Evolutionary conservation across 2,113 vertebrate genomes (phyloP), one percentile per base, ranked within the genome.

Genomic region (Myocastor coypus): DNA sequence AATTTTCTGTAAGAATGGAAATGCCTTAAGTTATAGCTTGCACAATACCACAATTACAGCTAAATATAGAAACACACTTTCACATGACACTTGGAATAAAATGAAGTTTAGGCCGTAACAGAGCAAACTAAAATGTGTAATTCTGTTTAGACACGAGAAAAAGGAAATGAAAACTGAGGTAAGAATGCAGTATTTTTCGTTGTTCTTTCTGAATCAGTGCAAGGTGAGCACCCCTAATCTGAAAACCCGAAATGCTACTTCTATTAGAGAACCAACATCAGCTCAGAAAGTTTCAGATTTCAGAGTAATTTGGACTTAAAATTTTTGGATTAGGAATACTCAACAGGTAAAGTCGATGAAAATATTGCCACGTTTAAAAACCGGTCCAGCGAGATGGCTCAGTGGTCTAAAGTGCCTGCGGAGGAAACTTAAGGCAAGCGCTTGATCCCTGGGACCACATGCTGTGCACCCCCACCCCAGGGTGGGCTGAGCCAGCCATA

Each of bases 1-100:
- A 87, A 59, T 90, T 94, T 92, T 96, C 68, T 93, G 77, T 4
- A 59, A 10, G 59, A 69, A 40, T 30, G 42, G 46, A 85, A 94
- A 92, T 63, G 24, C 16, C 59, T 86, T 50, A 83, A 75, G 57
- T 68, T 61, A 46, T 26, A 77, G 34, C 75, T 84, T 50, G 32
- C 37, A 92, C 64, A 88, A 82, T 40, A 93, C 12, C 83, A 80
- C 34, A 88, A 85, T 83, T 34, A 57, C 17, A 78, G 55, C 7
- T 28, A 66, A 73, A 34, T 55, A 84, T 46, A 92, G 88, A 90
- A 96, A 84, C 3, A 91, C 6, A 63, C 19, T 52, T 92, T 69
- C 24, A n/a, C 8, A 20, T 46, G 93, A 92, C 55, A 89, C 9
- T 28, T 0, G 11, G 52, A 11, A 88, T 24, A 57, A 20, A 92